Conservation (phyloP, 2,888 invertebrate genomes). For the Leucophora obtusa region DNA sequence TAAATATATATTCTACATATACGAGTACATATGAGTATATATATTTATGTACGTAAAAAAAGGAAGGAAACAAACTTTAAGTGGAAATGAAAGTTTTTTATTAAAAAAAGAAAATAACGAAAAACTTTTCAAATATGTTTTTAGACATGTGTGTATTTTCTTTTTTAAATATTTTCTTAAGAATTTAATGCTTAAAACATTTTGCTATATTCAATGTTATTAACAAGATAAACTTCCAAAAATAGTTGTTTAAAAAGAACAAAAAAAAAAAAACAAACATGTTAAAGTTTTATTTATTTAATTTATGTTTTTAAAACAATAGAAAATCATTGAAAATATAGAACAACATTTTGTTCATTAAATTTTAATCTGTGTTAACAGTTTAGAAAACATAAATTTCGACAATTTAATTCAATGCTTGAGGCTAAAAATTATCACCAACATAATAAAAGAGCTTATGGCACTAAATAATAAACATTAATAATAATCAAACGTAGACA, state of each 20-base stretch:
- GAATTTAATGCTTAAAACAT: not conserved
- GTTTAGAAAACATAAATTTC: conserved; percentile 19
- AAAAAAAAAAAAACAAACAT: not conserved
- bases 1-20: not conserved
- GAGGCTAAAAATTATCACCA: conserved; percentile 45
- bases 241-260: not conserved
- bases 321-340: not conserved
- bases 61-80: conserved; percentile 3
- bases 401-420: conserved; percentile 38
- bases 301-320: not conserved
- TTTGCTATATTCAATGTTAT: not conserved
- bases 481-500: conserved; percentile 15
- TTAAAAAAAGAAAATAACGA: not conserved
- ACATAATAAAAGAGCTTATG: conserved; percentile 42
- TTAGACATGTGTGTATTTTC: not conserved
- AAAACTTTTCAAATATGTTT: not conserved
- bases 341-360: not conserved
- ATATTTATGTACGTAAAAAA: not conserved
- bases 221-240: not conserved
- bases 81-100: conserved; percentile 5
- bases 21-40: not conserved
- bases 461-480: conserved; percentile 34
- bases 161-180: conserved; percentile 4
- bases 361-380: conserved; percentile 8
- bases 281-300: not conserved